A percentile compares a stretch with the other conserved stretches of the same genome.
Evolutionary conservation across 2,888 invertebrate genomes (phyloP).

Genomic region (Cheilosia grossa): DNA sequence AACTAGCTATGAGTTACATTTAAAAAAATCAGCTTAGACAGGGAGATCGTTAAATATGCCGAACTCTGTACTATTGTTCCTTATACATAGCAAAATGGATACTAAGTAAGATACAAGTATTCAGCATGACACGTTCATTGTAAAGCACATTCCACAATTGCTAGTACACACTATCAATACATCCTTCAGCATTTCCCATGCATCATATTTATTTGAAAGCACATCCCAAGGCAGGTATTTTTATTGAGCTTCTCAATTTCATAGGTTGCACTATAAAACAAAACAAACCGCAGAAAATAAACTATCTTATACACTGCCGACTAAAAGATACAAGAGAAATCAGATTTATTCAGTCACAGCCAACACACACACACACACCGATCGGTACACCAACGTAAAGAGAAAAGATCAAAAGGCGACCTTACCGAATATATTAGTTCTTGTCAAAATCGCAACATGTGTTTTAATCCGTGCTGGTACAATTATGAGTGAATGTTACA

Average conservation of each 20-base stretch:
- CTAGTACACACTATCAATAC: too few relatives aligned
- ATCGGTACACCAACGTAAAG: constrained; percentile 20
- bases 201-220: constrained; percentile 23
- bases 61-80: too few relatives aligned
- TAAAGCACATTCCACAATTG: too few relatives aligned
- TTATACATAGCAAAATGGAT: too few relatives aligned
- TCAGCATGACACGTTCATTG: too few relatives aligned
- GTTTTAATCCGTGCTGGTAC: constrained; percentile 76
- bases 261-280: constrained; percentile 21
- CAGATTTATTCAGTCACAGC: constrained; percentile 13
- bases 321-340: constrained; percentile 60
- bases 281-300: constrained; percentile 30
- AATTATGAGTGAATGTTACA: constrained; percentile 73
- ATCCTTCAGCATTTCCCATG: background rate
- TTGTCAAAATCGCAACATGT: constrained; percentile 82
- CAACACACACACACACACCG: constrained; percentile 10
- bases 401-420: constrained; percentile 80
- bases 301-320: constrained; percentile 5
- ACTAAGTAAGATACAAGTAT: too few relatives aligned
- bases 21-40: too few relatives aligned
- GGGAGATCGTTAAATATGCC: too few relatives aligned
- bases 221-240: background rate
- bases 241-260: constrained; percentile 38
- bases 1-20: too few relatives aligned
- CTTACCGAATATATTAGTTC: constrained; percentile 83